Base-by-base conservation (phyloP, 2,113 vertebrate species). In the Clarias magur region DNA sequence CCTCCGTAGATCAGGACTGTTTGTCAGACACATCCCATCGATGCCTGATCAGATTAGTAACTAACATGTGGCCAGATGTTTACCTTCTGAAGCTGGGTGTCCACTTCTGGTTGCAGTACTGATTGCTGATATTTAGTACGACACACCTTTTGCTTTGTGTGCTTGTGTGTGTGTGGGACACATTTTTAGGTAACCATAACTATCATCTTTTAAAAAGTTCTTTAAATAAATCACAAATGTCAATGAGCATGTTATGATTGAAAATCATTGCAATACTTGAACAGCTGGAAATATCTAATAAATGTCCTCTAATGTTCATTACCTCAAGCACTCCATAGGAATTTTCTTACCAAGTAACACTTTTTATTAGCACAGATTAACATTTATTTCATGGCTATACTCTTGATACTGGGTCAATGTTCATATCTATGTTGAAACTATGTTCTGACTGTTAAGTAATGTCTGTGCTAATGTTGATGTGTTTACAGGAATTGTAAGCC, bases 401-500 rank as follows among this genome's bases (percentile, higher is more conserved):
- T 48, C 48, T 48, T 48, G 48, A 48, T 8, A 48, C 48, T 48
- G 48, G 48, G 48, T 48, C 48, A 48, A 48, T 48, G 48, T 48
- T 48, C 48, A 48, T 48, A 8, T 48, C 48, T 48, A 48, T 48
- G 48, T 7, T 0, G 6, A 42, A 42, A 48, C 48, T 48, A 8
- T 48, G 48, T 48, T 38, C 1, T 38, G 34, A 3, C 2, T 38
- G 34, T 38, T 34, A 30, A 53, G n/a, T 54, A 5, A 17, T 30
- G 48, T 11, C 17, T 79, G 10, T 21, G 21, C 4, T 75, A 79
- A 54, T 86, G 84, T 8, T 85, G 80, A 30, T 89, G 2, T 90
- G 82, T 85, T 80, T 86, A 13, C 92, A 99, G 98, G 98, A 99
- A 97, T 92, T 97, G 97, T 94, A 99, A 99, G 54, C 97, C 98